Conservation (phyloP, 2,888 invertebrate species). For the Linyphia triangularis region DNA sequence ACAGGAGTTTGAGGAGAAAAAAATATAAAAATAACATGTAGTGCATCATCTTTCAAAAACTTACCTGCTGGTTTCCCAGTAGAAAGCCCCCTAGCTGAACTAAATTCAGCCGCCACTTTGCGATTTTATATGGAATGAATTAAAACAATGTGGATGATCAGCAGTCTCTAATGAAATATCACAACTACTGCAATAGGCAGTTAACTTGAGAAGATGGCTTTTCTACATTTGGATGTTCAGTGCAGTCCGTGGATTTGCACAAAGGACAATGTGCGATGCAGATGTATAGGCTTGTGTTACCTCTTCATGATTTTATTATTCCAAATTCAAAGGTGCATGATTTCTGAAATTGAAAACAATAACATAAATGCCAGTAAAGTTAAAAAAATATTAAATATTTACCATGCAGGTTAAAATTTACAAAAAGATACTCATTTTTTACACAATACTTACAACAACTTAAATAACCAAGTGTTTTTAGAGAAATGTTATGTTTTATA, state of each 20-base stretch:
- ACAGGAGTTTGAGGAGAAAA: too few relatives aligned
- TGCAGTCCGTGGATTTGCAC: slow-evolving; percentile 59
- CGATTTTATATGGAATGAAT: slow-evolving; percentile 58
- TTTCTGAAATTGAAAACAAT: slow-evolving; percentile 17
- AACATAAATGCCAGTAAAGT: background rate
- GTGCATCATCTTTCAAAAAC: too few relatives aligned
- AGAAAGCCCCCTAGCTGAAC: slow-evolving; percentile 64
- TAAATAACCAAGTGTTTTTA: too few relatives aligned
- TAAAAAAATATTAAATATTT: too few relatives aligned
- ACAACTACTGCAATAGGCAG: slow-evolving; percentile 61
- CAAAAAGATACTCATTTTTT: too few relatives aligned
- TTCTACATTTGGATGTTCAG: slow-evolving; percentile 68
- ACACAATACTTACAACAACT: too few relatives aligned
- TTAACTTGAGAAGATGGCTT: slow-evolving; percentile 22
- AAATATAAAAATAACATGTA: too few relatives aligned
- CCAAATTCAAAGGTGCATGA: slow-evolving; percentile 16
- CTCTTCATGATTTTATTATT: slow-evolving; percentile 47
- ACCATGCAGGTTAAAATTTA: too few relatives aligned
- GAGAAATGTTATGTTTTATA: too few relatives aligned
- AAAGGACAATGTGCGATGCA: background rate
- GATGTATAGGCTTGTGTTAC: slow-evolving; percentile 42
- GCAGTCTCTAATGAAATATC: slow-evolving; percentile 43
- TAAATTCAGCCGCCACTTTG: slow-evolving; percentile 66
- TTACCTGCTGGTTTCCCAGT: slow-evolving; percentile 76
- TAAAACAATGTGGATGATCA: slow-evolving; percentile 39